Base-by-base conservation (phyloP, 1,140 invertebrate species). In the Pogonus chalceus region DNA sequence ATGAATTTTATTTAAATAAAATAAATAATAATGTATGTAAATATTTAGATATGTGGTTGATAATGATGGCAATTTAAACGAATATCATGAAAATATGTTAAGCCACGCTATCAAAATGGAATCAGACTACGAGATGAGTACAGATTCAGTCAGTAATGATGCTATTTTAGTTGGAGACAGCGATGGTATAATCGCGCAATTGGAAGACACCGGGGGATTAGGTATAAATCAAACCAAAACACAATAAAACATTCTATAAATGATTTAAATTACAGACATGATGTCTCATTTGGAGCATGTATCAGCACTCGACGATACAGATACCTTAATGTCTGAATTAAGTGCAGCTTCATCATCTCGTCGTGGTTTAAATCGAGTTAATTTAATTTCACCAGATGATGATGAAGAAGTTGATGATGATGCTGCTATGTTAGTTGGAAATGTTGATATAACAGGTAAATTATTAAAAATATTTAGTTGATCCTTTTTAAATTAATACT, bases 281-380 rank as follows among this genome's bases (percentile, higher is more conserved):
- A 65, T 66, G 21, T 55, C 60, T 54, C 26, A 39, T 21, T 58
- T 66, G 9, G 65, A 64, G 39, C 54, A 54, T 24, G 62, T 64
- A 7, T 53, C 51, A 2, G n/a, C 16, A 14, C 26, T 31, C 12
- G 63, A 65, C 52, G 66, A 66, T 47, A 65, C 65, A 16, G 61
- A 68, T 51, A 59, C 63, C 46, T 56, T 68, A 16, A 67, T 69
- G 62, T 60, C 64, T 49, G 65, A 66, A 55, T 51, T 70, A n/a
- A 66, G 69, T 55, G 62, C 63, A 2, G 65, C 62, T 49, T n/a
- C n/a, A n/a, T n/a, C n/a, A n/a, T 10, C 39, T 20, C 20, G 39
- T 69, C 0, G 71, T 72, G 43, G 56, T 74, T 9, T 71, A 74
- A 49, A 67, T 72, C 0, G 72, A 74, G 47, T 70, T 70, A 1